These are phyloP conservation scores for Caranx ignobilis DNA, from an alignment of 2,113 vertebrate species.

Conservation along the genomic window DNA sequence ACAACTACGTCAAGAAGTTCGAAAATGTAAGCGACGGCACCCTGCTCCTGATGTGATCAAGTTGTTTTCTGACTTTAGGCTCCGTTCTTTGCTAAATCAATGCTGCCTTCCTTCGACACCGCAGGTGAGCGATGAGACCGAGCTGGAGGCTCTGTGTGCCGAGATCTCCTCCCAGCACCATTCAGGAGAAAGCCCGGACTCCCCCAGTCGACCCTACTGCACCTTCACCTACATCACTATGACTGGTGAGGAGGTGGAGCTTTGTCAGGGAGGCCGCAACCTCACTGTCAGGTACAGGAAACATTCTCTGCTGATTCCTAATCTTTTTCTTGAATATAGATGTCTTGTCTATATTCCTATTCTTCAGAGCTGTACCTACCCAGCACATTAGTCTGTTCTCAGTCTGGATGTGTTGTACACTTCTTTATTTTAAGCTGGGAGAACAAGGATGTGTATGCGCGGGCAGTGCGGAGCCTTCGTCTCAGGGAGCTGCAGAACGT, in stretches of 20 bases:
- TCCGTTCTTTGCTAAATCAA: neutral
- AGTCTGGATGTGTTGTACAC: neutral
- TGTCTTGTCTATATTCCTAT: no score
- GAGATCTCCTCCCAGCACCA: slow-evolving; percentile 95
- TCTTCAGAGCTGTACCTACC: neutral
- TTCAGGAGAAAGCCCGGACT: slow-evolving; percentile 92
- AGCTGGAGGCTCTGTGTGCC: slow-evolving; percentile 93
- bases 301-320: neutral
- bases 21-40: slow-evolving; percentile 86
- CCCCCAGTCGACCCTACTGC: slow-evolving; percentile 93
- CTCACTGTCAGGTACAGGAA: slow-evolving; percentile 88
- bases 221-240: slow-evolving; percentile 95
- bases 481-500: slow-evolving; percentile 92
- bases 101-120: rapidly evolving
- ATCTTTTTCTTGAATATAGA: neutral
- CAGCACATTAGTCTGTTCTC: neutral
- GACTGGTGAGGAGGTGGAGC: slow-evolving; percentile 95
- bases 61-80: neutral
- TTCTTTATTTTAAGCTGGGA: slow-evolving; percentile 89
- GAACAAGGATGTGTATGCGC: slow-evolving; percentile 93
- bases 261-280: slow-evolving; percentile 91
- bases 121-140: slow-evolving; percentile 91
- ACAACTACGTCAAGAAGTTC: slow-evolving; percentile 95
- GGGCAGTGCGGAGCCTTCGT: slow-evolving; percentile 90
- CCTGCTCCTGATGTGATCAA: neutral